Percentiles rank a stretch among this genome's conserved stretches.
Evolutionary conservation across 2,113 vertebrate genomes (phyloP).

Genomic region (Grammomys dolichurus): DNA sequence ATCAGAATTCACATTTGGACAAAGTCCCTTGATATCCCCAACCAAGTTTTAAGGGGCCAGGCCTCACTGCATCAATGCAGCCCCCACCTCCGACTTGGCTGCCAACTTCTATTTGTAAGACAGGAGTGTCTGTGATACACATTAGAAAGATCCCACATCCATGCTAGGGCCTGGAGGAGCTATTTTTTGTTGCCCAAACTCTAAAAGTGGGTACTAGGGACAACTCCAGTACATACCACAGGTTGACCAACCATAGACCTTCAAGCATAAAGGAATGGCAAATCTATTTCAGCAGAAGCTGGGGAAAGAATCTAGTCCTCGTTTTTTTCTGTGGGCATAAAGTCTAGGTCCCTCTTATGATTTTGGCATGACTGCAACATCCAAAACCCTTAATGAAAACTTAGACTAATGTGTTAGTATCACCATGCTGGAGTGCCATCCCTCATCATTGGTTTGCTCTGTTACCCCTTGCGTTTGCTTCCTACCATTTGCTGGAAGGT

Average conservation of each 20-base stretch:
- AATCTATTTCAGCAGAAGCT: not conserved
- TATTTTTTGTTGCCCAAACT: not conserved
- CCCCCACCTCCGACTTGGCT: fast-evolving
- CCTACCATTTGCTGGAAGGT: too few species aligned
- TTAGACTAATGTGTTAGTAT: fast-evolving
- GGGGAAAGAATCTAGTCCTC: not conserved
- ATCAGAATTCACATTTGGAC: not conserved
- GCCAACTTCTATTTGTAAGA: not conserved
- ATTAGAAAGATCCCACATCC: not conserved
- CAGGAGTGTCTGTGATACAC: fast-evolving
- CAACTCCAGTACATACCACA: not conserved
- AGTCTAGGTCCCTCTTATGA: not conserved
- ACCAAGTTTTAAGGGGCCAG: not conserved
- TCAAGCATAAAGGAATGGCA: too few species aligned
- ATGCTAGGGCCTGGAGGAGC: not conserved
- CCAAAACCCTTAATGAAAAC: fast-evolving
- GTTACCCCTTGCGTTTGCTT: not conserved
- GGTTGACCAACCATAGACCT: not conserved
- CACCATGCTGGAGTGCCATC: fast-evolving
- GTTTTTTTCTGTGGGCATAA: not conserved
- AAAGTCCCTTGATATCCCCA: not conserved
- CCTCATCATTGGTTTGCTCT: fast-evolving
- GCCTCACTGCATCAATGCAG: fast-evolving
- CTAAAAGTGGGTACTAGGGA: not conserved
- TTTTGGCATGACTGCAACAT: not conserved